Conservation (phyloP, 1,140 invertebrate genomes). For the Antheraea pernyi region DNA sequence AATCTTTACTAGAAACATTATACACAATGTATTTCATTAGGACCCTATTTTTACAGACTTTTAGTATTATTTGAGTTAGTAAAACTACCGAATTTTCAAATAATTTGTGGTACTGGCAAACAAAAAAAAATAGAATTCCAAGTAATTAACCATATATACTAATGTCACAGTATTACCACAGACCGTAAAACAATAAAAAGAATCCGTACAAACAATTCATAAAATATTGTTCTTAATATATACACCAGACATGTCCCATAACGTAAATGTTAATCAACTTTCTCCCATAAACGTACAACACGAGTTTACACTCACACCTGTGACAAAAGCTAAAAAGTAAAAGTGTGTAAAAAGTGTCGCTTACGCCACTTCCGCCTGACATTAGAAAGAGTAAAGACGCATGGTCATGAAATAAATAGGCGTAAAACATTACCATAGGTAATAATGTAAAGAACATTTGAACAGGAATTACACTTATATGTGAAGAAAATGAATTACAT, state of each 20-base stretch:
- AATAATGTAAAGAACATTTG: neutral
- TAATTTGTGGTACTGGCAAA: too few species aligned
- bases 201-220: too few species aligned
- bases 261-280: constrained; percentile 37
- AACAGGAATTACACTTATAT: neutral
- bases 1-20: too few species aligned
- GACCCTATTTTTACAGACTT: too few species aligned
- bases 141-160: too few species aligned
- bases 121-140: too few species aligned
- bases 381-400: constrained; percentile 1
- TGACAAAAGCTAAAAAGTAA: constrained; percentile 39
- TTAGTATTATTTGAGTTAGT: too few species aligned
- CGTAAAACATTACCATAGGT: neutral
- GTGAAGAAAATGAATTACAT: neutral
- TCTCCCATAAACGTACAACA: constrained; percentile 31
- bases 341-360: constrained; percentile 57
- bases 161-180: too few species aligned
- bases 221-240: neutral
- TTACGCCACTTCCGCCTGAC: constrained; percentile 39
- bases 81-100: too few species aligned
- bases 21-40: too few species aligned
- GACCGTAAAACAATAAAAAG: too few species aligned
- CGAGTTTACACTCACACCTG: constrained; percentile 7
- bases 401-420: neutral
- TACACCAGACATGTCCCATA: neutral